A percentile compares a stretch with the other conserved stretches of the same genome.
phyloP scores from a whole-genome alignment of 2,113 vertebrate species.

The Alethe castanea region DNA sequence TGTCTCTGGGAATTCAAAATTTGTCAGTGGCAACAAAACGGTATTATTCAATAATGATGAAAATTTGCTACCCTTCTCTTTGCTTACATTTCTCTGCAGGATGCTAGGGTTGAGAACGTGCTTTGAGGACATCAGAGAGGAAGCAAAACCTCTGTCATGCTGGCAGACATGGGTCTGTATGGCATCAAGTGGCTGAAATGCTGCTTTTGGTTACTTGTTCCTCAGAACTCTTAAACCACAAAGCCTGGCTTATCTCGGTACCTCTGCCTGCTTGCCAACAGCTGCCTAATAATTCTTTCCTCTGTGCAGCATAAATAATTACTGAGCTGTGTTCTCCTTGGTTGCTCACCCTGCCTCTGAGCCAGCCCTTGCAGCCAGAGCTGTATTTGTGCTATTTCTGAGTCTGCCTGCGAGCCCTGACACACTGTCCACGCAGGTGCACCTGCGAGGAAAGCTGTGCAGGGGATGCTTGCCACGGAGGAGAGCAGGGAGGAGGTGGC shows the following conservation, averaged over 20 bases:
- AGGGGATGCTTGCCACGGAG: accelerated
- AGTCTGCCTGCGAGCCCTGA: not conserved
- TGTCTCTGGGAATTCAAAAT: not conserved
- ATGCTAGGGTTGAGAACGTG: accelerated
- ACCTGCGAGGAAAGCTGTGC: not conserved
- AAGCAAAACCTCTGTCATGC: not conserved
- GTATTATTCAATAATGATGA: not conserved
- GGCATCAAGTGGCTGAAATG: not conserved
- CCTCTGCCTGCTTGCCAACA: not conserved
- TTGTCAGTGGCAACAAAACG: not conserved
- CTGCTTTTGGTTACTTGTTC: not conserved
- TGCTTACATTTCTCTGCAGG: not conserved
- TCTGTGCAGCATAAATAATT: not conserved
- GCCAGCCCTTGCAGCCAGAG: not conserved
- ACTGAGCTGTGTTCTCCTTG: not conserved
- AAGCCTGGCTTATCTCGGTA: not conserved
- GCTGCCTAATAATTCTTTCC: not conserved
- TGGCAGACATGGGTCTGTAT: accelerated
- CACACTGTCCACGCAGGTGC: accelerated
- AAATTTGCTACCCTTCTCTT: not conserved
- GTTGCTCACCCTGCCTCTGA: not conserved
- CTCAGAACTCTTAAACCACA: accelerated
- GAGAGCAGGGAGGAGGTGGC: not conserved
- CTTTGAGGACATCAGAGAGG: accelerated
- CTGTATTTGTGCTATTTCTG: accelerated